Conservation (phyloP, 2,888 invertebrate species). For the Zygothrica quintamaculata region DNA sequence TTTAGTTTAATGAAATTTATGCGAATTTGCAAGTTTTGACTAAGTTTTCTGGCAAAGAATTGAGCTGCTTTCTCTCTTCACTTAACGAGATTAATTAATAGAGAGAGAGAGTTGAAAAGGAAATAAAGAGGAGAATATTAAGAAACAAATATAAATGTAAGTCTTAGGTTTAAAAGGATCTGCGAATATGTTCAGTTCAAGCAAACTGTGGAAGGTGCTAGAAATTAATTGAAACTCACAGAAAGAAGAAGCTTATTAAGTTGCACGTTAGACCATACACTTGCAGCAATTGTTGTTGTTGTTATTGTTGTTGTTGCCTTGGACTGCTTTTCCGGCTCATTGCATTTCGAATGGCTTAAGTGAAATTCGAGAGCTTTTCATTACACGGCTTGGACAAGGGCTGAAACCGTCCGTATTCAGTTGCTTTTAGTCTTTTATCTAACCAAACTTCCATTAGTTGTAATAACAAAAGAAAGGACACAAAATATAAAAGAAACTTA, state of each 20-base stretch:
- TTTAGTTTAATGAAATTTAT: conserved; percentile 13
- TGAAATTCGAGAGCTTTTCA: conserved; percentile 69
- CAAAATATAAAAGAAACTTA: too few species aligned
- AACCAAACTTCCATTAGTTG: conserved; percentile 67
- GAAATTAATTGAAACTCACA: neutral
- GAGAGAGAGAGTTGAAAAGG: too few species aligned
- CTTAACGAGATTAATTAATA: too few species aligned
- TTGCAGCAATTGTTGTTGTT: conserved; percentile 9
- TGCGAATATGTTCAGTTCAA: too few species aligned
- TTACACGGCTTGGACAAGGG: conserved; percentile 40
- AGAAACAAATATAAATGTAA: too few species aligned
- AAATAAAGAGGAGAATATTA: too few species aligned
- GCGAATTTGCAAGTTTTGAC: conserved; percentile 26
- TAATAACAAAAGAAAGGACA: conserved; percentile 69
- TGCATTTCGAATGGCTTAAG: conserved; percentile 73
- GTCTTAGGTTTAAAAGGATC: neutral
- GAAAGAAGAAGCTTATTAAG: neutral
- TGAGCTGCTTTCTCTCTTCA: neutral
- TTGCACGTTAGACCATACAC: too few species aligned
- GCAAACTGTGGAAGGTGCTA: neutral
- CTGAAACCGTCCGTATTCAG: too few species aligned
- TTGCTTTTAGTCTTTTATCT: too few species aligned
- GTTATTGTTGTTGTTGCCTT: conserved; percentile 27
- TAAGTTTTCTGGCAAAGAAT: neutral
- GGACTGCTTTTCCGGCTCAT: conserved; percentile 71